phyloP scores from a whole-genome alignment of 2,888 invertebrate species.

The Amphimallon solstitiale region DNA sequence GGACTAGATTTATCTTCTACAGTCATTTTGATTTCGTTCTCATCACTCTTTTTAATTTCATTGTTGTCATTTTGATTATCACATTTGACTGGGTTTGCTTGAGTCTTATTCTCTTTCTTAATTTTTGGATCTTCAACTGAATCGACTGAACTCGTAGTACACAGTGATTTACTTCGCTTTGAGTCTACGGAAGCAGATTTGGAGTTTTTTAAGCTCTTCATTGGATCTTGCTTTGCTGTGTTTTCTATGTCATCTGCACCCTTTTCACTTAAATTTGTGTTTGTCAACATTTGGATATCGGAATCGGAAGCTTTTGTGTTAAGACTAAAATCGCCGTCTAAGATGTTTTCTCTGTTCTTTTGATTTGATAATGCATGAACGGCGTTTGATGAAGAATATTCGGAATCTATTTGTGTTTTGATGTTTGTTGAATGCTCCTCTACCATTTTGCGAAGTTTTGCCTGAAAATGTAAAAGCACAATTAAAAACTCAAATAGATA shows the following conservation, averaged over 20 bases:
- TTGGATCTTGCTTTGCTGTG: slow-evolving; percentile 47
- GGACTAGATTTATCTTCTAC: slow-evolving; percentile 56
- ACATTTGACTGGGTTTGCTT: slow-evolving; percentile 54
- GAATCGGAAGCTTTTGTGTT: slow-evolving; percentile 33
- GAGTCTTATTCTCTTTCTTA: slow-evolving; percentile 55
- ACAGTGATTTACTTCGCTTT: slow-evolving; percentile 55
- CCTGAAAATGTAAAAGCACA: background rate
- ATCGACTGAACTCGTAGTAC: slow-evolving; percentile 55
- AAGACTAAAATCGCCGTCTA: slow-evolving; percentile 17
- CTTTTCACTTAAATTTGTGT: slow-evolving; percentile 47
- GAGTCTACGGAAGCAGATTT: slow-evolving; percentile 54
- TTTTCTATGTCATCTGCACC: slow-evolving; percentile 47
- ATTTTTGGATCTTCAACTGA: slow-evolving; percentile 50
- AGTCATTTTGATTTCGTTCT: slow-evolving; percentile 50
- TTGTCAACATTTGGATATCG: slow-evolving; percentile 36
- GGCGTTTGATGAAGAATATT: slow-evolving; percentile 57
- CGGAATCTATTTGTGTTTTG: slow-evolving; percentile 60
- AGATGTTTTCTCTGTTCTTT: slow-evolving; percentile 16
- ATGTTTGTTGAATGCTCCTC: slow-evolving; percentile 77
- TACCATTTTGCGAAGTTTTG: slow-evolving; percentile 78
- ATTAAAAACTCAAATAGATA: too few relatives aligned
- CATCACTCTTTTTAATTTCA: slow-evolving; percentile 46
- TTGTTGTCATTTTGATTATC: slow-evolving; percentile 43
- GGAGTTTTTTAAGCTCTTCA: slow-evolving; percentile 49
- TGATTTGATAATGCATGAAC: slow-evolving; percentile 44